Evolutionary conservation across 1,140 invertebrate species (phyloP), one percentile per base, ranked within the genome.

Genomic region (Cardiocondyla obscurior): DNA sequence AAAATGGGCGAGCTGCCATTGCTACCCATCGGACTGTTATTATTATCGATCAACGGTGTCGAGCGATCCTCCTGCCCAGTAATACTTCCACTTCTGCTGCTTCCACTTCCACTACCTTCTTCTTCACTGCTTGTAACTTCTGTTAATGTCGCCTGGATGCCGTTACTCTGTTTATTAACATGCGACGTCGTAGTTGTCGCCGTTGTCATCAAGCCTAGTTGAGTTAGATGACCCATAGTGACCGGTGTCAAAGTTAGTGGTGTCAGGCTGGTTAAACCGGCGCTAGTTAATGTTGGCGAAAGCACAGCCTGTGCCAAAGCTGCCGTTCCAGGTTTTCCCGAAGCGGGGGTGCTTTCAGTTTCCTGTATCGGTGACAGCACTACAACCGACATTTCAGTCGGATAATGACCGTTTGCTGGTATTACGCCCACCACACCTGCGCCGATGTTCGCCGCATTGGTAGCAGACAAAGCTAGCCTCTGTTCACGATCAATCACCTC

Each of bases 291-390:
- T 0, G 93, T 94, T 1, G 96, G 96, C 0, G 96, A 95, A 0
- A 97, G 91, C 1, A 97, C 96, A 0, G 96, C 96, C 87, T 97
- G 96, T 0, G 96, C 96, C 51, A 97, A 90, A 0, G 96, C 96
- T 0, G 96, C 95, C 0, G 96, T 96, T 0, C 96, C 95, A 0
- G 96, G 95, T 84, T 96, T 96, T 0, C 96, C 96, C 1, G 96
- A 95, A 84, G 96, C 95, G 19, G 97, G 94, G 16, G 96, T 96
- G 46, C 96, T 95, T 84, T 97, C 97, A 0, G 93, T 84, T 77
- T 94, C 97, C 92, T 97, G 95, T 77, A 97, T 98, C 0, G 97
- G 97, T 2, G 97, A 97, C 25, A 97, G 92, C 1, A 97, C 95
- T 2, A 97, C 95, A 0, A 97, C 95, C 1, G 96, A 96, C n/a